A percentile compares a stretch with the other conserved stretches of the same genome.
These are phyloP conservation scores for Smittia sp. DNA, from an alignment of 2,888 invertebrate genomes.

Conservation along the genomic window DNA sequence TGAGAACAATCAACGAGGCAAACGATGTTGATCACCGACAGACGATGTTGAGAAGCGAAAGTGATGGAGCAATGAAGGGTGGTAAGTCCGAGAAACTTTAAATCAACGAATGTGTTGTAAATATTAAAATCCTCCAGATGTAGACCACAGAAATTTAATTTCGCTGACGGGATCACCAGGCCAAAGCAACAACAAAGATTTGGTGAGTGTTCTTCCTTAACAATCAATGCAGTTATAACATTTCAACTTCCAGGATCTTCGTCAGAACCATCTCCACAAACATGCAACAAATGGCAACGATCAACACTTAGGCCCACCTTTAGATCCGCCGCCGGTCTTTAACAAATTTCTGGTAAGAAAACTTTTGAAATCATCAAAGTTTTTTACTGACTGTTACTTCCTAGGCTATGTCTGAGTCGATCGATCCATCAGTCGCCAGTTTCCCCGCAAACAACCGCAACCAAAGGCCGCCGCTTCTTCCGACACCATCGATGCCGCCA, in stretches of 20 bases:
- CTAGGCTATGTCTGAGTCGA: slow-evolving; percentile 1
- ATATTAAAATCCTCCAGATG: slow-evolving; percentile 55
- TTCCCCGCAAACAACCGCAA: slow-evolving; percentile 14
- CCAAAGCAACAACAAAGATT: slow-evolving; percentile 37
- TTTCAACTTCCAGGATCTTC: slow-evolving; percentile 21
- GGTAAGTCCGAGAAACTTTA: slow-evolving; percentile 40
- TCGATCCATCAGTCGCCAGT: slow-evolving; percentile 42
- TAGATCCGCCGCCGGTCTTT: not conserved
- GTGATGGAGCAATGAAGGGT: slow-evolving; percentile 44
- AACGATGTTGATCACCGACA: slow-evolving; percentile 63
- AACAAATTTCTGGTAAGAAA: slow-evolving; percentile 18
- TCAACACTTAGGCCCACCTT: not conserved
- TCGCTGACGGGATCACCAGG: slow-evolving; percentile 73
- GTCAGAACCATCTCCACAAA: not conserved
- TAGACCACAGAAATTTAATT: slow-evolving; percentile 81
- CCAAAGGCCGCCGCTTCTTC: slow-evolving; percentile 45
- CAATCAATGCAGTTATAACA: not conserved
- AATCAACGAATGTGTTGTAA: not conserved
- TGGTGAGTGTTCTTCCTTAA: not conserved
- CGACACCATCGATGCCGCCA: slow-evolving; percentile 43
- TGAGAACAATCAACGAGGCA: slow-evolving; percentile 44
- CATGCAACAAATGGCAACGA: slow-evolving; percentile 16
- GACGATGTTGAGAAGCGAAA: slow-evolving; percentile 50
- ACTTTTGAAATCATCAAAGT: not conserved
- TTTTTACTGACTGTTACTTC: not conserved